Evolutionary conservation across 2,113 vertebrate genomes (phyloP).

Genomic region (Stegostoma tigrinum): DNA sequence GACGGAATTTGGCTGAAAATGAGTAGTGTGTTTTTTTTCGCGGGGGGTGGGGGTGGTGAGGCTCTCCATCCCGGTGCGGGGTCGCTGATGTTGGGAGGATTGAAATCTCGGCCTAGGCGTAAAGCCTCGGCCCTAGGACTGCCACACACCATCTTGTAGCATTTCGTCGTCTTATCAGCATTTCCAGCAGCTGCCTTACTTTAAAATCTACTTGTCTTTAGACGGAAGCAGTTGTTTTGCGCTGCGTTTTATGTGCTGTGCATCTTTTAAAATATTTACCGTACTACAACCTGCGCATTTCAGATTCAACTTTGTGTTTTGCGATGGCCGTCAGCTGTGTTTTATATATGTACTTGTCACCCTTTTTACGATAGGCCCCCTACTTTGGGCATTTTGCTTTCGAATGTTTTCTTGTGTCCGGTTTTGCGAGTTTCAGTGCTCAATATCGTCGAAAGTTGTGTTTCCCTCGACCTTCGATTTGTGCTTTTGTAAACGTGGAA

Average conservation of each 20-base stretch:
- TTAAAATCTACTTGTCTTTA: not conserved
- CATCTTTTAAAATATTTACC: not conserved
- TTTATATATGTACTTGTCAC: not conserved
- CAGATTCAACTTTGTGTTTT: not conserved
- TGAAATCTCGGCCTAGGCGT: not conserved
- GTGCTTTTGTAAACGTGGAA: not conserved
- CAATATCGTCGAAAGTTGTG: not conserved
- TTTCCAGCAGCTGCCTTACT: not conserved
- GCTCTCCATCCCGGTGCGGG: not conserved
- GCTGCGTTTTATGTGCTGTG: not conserved
- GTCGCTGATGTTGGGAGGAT: not conserved
- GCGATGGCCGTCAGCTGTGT: not conserved
- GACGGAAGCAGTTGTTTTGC: not conserved
- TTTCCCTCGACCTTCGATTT: too few relatives aligned
- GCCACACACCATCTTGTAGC: not conserved
- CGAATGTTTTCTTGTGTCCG: not conserved
- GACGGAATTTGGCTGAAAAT: not conserved
- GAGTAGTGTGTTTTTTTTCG: not conserved
- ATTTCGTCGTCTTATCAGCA: not conserved
- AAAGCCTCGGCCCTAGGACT: not conserved
- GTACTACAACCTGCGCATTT: not conserved
- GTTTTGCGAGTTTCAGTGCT: not conserved
- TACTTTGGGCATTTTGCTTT: not conserved
- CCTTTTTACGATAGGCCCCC: not conserved
- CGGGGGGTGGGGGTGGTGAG: not conserved